Evolutionary conservation across 2,888 invertebrate species (phyloP), one percentile per base, ranked within the genome.

Genomic region (Sicus ferrugineus): DNA sequence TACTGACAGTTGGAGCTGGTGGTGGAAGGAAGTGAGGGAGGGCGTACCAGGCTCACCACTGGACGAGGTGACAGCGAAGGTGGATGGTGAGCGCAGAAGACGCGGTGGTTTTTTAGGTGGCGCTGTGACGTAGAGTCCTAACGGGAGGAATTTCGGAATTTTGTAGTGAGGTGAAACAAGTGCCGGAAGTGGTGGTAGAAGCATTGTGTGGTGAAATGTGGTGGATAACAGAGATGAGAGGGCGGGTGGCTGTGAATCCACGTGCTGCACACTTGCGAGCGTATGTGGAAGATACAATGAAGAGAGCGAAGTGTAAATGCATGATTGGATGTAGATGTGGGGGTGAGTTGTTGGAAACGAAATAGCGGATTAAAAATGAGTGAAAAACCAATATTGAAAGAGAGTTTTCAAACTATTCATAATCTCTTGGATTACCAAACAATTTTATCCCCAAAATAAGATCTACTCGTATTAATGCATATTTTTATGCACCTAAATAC

Each of bases 1-100:
- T 61, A 69, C 72, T 50, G 73, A 67, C 42, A 46, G 65, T 63
- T 63, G 14, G 48, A 68, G 63, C 56, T 62, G 54, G 14, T 68
- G 69, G 59, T 68, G 67, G 61, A 65, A 62, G 69, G 21, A 50
- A 3, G 46, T n/a, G 42, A 26, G 9, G n/a, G 62, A 23, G 21
- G 42, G 16, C 34, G 14, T 48, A 21, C 19, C 34, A 38, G 38
- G 23, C 26, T 16, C 54, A 23, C 26, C 28, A 16, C 34, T 50
- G 28, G 61, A 23, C 14, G 61, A 52, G 54, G 11, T 38, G 59
- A 52, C 50, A 54, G 63, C 46, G 34, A 62, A 21, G 31, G 54
- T 30, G 42, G 59, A 64, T 58, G 59, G n/a, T 21, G 50, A 58
- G 38, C 66, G 67, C 54, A 46, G 34, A 42, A 61, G 46, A 31